Evolutionary conservation across 1,140 invertebrate species (phyloP), one percentile per base, ranked within the genome.

Genomic region (Theocolax elegans): DNA sequence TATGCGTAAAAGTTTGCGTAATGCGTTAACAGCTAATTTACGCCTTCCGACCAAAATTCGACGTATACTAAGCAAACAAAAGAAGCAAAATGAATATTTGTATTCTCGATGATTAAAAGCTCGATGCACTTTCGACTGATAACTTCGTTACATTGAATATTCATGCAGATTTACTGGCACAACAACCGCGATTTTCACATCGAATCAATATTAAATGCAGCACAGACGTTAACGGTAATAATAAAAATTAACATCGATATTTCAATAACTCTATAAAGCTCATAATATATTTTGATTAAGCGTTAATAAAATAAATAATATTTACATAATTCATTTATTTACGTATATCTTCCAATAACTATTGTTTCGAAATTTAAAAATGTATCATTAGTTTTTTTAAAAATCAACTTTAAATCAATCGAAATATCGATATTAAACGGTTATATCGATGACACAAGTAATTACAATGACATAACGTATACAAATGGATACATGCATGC

Each of bases 91-190:
- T 17, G 4, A 48, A 23, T 48, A 17, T 48, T 48, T 23, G 4
- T 6, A 48, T 10, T 48, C 9, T 10, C 9, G 19, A 48, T 10
- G 17, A 12, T 12, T 44, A 17, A 44, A 44, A 17, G 21, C 21
- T 9, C 17, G 21, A 60, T 17, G 42, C 58, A 60, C 10, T 46
- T 46, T 60, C 42, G 38, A 60, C 10, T 3, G 12, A 19, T 7
- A 25, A 15, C 29, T 35, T 10, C 10, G 10, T 35, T 35, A 35
- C 10, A 10, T 35, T 35, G 31, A 8, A 54, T 54, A 29, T 31
- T 54, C 44, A 64, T 63, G 60, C 60, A 63, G n/a, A 48, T 12
- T 48, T 62, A 27, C n/a, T 48, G 2, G 7, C 35, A 62, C 25
- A 13, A 35, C 25, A 44, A 17, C 13, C 10, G 21, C 19, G 10